phyloP scores from a whole-genome alignment of 2,797 vertebrate genomes.

The Ceyx erithaca region DNA sequence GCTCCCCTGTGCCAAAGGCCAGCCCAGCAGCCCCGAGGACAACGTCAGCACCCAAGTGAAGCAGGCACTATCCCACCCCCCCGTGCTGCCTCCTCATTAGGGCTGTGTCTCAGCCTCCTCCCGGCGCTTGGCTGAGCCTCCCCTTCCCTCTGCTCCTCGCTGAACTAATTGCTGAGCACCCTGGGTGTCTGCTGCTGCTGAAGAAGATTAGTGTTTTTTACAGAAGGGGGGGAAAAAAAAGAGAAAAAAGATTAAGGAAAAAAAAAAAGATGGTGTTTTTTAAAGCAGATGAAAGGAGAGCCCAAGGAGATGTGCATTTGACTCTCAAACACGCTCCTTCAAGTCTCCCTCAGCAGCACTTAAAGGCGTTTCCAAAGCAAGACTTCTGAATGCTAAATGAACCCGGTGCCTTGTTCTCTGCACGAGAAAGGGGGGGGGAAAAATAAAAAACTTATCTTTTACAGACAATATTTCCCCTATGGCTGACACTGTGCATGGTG shows the following conservation, averaged over 20 bases:
- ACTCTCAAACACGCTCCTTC: constrained; percentile 79
- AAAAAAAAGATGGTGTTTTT: constrained; percentile 72
- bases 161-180: constrained; percentile 72
- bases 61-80: not conserved
- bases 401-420: constrained; percentile 63
- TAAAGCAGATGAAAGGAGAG: constrained; percentile 80
- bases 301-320: constrained; percentile 79
- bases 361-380: constrained; percentile 79
- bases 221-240: not conserved
- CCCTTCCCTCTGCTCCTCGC: constrained; percentile 19
- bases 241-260: not conserved
- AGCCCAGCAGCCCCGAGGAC: not conserved
- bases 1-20: no score
- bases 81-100: constrained; percentile 39
- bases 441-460: constrained; percentile 55
- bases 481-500: constrained; percentile 11
- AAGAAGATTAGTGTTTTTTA: constrained; percentile 70
- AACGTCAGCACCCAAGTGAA: not conserved
- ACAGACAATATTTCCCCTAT: constrained; percentile 75
- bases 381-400: constrained; percentile 83
- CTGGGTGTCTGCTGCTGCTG: constrained; percentile 68
- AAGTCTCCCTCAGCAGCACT: constrained; percentile 79
- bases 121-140: not conserved
- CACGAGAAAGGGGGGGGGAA: constrained; percentile 61
- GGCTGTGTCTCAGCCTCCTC: not conserved